These are phyloP conservation scores for Acipenser oxyrinchus DNA, from an alignment of 2,797 vertebrate genomes.

Conservation along the genomic window DNA sequence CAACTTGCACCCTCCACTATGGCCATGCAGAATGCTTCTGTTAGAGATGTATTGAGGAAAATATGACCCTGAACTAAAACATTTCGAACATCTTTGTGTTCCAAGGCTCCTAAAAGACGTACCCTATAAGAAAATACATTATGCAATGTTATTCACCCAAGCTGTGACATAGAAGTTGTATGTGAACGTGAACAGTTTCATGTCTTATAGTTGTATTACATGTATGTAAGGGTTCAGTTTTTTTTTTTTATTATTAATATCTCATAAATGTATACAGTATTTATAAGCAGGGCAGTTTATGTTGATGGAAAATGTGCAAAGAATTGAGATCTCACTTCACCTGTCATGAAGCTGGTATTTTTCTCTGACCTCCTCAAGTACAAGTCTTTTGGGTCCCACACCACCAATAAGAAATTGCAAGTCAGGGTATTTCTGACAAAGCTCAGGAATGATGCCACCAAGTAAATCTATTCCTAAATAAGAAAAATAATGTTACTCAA, in stretches of 20 bases:
- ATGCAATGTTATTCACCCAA: neutral
- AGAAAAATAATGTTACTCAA: constrained; percentile 4
- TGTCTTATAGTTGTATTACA: neutral
- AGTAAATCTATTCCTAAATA: constrained; percentile 84
- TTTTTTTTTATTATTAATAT: too few species aligned
- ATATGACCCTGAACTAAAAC: constrained; percentile 93
- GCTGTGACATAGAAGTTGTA: too few species aligned
- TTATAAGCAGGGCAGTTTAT: neutral
- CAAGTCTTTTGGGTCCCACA: constrained; percentile 88
- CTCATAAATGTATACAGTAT: neutral
- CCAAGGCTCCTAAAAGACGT: constrained; percentile 83
- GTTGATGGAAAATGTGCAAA: constrained; percentile 10
- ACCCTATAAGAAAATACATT: constrained; percentile 55
- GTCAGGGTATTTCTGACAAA: constrained; percentile 83
- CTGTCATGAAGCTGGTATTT: constrained; percentile 94
- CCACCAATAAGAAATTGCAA: constrained; percentile 91
- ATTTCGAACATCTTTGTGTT: constrained; percentile 87
- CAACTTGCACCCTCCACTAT: constrained; percentile 96
- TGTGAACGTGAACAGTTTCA: too few species aligned
- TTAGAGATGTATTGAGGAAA: constrained; percentile 96
- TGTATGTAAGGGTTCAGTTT: neutral
- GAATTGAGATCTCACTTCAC: constrained; percentile 41
- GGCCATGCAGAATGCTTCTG: constrained; percentile 98
- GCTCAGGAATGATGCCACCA: constrained; percentile 88
- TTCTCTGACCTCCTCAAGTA: constrained; percentile 93